phyloP scores from a whole-genome alignment of 2,113 vertebrate genomes.

The Ictalurus punctatus region DNA sequence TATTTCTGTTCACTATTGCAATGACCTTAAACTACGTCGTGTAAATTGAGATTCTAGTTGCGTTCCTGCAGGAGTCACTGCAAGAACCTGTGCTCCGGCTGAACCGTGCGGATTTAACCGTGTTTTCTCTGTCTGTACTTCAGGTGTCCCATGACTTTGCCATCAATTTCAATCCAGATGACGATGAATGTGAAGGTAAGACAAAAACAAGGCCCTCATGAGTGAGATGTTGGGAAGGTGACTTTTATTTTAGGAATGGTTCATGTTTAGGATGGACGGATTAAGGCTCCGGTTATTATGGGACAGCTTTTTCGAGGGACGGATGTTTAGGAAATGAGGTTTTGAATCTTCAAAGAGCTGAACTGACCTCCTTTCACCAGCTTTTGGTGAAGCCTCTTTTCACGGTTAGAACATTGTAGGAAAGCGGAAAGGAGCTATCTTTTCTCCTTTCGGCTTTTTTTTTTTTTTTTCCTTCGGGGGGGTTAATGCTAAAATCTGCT shows the following conservation, averaged over 20 bases:
- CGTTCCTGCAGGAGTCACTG: neutral
- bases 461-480: neutral
- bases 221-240: neutral
- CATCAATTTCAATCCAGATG: slow-evolving; percentile 92
- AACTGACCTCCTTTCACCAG: slow-evolving; percentile 13
- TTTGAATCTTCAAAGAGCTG: neutral
- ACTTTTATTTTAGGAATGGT: neutral
- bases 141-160: slow-evolving; percentile 97
- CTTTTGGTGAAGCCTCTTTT: slow-evolving; percentile 11
- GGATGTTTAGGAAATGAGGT: neutral
- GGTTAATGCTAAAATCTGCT: slow-evolving; percentile 34
- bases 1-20: slow-evolving; percentile 36
- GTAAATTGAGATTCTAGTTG: slow-evolving; percentile 13
- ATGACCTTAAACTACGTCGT: slow-evolving; percentile 47
- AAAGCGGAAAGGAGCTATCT: neutral
- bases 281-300: neutral
- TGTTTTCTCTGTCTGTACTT: slow-evolving; percentile 26
- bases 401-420: neutral
- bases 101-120: neutral
- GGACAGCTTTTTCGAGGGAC: neutral
- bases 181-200: slow-evolving; percentile 94
- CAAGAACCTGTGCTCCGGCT: neutral
- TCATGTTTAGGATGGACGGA: neutral
- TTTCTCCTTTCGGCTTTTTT: neutral
- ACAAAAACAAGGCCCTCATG: neutral